phyloP scores from a whole-genome alignment of 2,113 vertebrate species.

The Uria aalge region DNA sequence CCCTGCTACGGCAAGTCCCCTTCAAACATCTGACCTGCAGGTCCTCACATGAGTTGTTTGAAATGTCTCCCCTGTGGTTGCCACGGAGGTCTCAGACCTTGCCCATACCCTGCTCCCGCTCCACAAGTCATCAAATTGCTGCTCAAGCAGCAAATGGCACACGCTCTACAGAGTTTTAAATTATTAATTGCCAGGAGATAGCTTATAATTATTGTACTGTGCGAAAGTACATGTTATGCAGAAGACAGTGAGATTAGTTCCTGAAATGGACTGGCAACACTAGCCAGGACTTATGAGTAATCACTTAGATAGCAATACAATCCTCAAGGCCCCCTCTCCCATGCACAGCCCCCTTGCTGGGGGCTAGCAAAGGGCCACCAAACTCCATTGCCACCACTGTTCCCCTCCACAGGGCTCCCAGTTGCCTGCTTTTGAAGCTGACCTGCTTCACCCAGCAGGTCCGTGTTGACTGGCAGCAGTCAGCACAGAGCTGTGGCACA shows the following conservation, averaged over 20 bases:
- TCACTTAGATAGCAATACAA: not conserved
- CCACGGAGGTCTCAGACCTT: not conserved
- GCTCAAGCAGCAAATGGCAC: not conserved
- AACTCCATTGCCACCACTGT: not conserved
- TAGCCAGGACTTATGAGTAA: not conserved
- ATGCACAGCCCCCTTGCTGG: rapidly evolving
- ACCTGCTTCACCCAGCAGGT: not conserved
- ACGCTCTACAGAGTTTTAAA: not conserved
- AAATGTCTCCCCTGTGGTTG: rapidly evolving
- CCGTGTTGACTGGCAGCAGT: rapidly evolving
- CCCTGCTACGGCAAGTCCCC: rapidly evolving
- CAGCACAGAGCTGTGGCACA: not conserved
- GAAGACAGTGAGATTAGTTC: not conserved
- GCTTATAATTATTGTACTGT: not conserved
- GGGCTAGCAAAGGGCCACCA: not conserved
- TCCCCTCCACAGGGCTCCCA: not conserved
- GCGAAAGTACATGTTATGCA: not conserved
- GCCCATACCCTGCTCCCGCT: rapidly evolving
- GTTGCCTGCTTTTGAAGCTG: not conserved
- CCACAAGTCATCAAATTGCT: not conserved
- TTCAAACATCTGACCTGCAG: not conserved
- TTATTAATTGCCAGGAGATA: not conserved
- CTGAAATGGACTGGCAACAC: not conserved
- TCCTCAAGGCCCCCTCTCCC: not conserved
- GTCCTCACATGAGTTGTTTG: rapidly evolving